Base-by-base conservation (phyloP, 1,140 invertebrate genomes). In the Drosophila pseudoananassae region DNA sequence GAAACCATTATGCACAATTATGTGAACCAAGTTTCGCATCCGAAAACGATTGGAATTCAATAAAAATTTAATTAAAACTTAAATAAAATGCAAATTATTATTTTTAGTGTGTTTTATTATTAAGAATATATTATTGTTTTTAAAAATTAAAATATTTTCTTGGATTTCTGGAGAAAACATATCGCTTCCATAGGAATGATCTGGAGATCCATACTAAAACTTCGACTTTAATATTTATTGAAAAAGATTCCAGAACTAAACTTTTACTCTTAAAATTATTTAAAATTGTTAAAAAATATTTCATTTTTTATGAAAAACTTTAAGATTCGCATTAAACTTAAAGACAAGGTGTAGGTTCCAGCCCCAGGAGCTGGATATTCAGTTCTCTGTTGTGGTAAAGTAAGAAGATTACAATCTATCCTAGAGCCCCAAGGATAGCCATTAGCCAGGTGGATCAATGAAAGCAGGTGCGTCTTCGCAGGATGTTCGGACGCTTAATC, bases 21-120 rank as follows among this genome's bases (percentile, higher is more conserved):
- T 36, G 72, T 76, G 71, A 73, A 72, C 49, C 36, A 51, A 66
- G 71, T 84, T 84, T 83, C 61, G 71, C 76, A 51, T 29, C 47
- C 46, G 4, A 59, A 74, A 78, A 64, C 52, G 51, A 54, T 40
- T 40, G 43, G 60, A 76, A 80, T 84, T 76, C 61, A 85, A 85
- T 85, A 80, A 79, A 83, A 79, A 58, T 59, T 45, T 78, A 82
- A 75, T 82, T 82, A 83, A 73, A 70, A 49, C 3, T 33, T 1
- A 33, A 33, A 33, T 33, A 1, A 9, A 33, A 33, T 33, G 23
- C 2, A 2, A 10, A 10, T 33, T 1, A 10, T 33, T 33, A 3
- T 29, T 31, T 31, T 8, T 31, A 31, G 3, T 20, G 20, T 20
- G 20, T 20, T 20, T 20, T 20, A 20, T 20, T 20, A 20, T n/a